Conservation (phyloP, 2,888 invertebrate species). For the Brachypalpus laphriformis region DNA sequence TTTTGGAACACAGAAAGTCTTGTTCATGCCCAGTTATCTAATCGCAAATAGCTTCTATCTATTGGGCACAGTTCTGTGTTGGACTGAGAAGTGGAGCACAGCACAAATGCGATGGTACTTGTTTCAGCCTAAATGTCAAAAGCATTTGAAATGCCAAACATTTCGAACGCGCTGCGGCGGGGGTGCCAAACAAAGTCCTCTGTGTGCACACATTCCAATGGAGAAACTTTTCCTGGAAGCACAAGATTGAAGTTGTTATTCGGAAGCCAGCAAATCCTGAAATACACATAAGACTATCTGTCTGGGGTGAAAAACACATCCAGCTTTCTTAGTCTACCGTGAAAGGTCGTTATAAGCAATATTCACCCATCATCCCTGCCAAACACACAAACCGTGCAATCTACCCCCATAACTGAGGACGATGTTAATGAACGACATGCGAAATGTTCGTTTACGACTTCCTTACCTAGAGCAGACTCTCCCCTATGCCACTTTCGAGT, state of each 20-base stretch:
- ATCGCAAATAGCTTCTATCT: slow-evolving; percentile 50
- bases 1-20: not conserved
- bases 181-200: not conserved
- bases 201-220: slow-evolving; percentile 6
- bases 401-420: slow-evolving; percentile 15
- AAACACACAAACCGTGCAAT: not conserved
- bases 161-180: slow-evolving; percentile 19
- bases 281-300: slow-evolving; percentile 25
- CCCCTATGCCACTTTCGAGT: slow-evolving; percentile 32
- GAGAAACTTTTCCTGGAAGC: slow-evolving; percentile 27
- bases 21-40: slow-evolving; percentile 47
- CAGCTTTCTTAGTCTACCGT: slow-evolving; percentile 40
- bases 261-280: not conserved
- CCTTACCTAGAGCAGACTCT: slow-evolving; percentile 30
- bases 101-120: not conserved
- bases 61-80: slow-evolving; percentile 30
- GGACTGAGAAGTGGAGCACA: slow-evolving; percentile 16
- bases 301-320: slow-evolving; percentile 18
- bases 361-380: slow-evolving; percentile 34
- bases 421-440: slow-evolving; percentile 72
- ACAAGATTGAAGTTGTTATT: slow-evolving; percentile 2
- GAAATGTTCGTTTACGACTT: slow-evolving; percentile 68
- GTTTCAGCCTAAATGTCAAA: slow-evolving; percentile 59
- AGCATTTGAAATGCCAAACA: slow-evolving; percentile 58
- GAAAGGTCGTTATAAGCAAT: slow-evolving; percentile 57